Conservation (phyloP, 2,797 vertebrate species). For the Phoxinus dragarum region DNA sequence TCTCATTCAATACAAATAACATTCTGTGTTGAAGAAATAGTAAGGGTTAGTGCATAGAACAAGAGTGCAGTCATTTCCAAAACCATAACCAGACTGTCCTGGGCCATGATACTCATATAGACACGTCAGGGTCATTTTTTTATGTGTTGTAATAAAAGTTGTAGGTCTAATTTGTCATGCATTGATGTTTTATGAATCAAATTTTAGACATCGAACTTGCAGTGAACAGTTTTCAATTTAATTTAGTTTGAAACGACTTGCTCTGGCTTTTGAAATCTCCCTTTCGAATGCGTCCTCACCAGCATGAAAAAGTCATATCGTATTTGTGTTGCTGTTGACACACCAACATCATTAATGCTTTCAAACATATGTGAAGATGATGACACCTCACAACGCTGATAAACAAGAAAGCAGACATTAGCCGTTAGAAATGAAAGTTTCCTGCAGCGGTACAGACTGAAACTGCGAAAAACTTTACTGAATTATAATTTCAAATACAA, state of each 20-base stretch:
- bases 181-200: neutral
- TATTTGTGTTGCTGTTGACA: neutral
- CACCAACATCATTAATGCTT: neutral
- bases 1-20: conserved; percentile 91
- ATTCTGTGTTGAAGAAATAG: conserved; percentile 84
- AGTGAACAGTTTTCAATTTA: neutral
- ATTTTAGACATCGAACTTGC: neutral
- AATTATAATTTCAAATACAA: conserved; percentile 36
- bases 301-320: neutral
- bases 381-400: conserved; percentile 3
- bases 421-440: neutral
- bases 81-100: conserved; percentile 36
- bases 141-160: conserved; percentile 2
- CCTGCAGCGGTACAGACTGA: neutral
- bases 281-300: neutral
- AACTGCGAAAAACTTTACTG: conserved; percentile 2
- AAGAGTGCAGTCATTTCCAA: conserved; percentile 75
- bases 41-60: conserved; percentile 98
- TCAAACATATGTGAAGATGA: neutral
- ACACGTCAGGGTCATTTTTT: conserved; percentile 37
- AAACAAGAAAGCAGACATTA: conserved; percentile 17
- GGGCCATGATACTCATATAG: conserved; percentile 1
- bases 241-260: neutral
- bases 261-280: conserved; percentile 5
- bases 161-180: conserved; percentile 6